Conservation (phyloP, 1,140 invertebrate species). For the Hydropsyche tenuis region DNA sequence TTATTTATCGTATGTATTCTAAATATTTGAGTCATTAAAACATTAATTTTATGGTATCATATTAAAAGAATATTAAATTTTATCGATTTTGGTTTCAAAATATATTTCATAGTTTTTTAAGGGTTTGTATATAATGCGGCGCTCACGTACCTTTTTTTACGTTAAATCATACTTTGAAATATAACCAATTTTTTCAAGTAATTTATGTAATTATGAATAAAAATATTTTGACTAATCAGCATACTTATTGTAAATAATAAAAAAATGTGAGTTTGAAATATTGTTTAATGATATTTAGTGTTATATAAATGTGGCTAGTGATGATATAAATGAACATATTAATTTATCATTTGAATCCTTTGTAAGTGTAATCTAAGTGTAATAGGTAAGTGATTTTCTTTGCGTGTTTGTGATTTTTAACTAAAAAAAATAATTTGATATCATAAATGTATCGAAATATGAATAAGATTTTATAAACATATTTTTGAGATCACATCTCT, state of each 20-base stretch:
- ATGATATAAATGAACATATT: not conserved
- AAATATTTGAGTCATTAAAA: too few species aligned
- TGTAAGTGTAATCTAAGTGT: not conserved
- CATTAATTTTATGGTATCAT: too few species aligned
- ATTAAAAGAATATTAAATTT: too few species aligned
- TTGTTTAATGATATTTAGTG: not conserved
- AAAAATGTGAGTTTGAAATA: too few species aligned
- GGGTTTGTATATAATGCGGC: not conserved
- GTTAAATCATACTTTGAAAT: conserved; percentile 10
- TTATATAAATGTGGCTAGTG: conserved; percentile 16
- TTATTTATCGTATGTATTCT: too few species aligned
- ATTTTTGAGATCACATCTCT: too few species aligned
- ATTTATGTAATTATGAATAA: not conserved
- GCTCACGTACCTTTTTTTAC: conserved; percentile 11
- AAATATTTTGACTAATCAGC: too few species aligned
- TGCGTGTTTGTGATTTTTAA: not conserved
- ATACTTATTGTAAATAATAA: too few species aligned
- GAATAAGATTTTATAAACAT: too few species aligned
- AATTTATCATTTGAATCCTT: not conserved
- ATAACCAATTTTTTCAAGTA: not conserved
- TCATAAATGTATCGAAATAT: too few species aligned
- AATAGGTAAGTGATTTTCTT: not conserved
- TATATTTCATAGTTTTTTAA: not conserved
- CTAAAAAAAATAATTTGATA: too few species aligned
- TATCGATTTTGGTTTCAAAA: not conserved